Evolutionary conservation across 2,888 invertebrate genomes (phyloP), one percentile per base, ranked within the genome.

Genomic region (Scaptomyza reducta): DNA sequence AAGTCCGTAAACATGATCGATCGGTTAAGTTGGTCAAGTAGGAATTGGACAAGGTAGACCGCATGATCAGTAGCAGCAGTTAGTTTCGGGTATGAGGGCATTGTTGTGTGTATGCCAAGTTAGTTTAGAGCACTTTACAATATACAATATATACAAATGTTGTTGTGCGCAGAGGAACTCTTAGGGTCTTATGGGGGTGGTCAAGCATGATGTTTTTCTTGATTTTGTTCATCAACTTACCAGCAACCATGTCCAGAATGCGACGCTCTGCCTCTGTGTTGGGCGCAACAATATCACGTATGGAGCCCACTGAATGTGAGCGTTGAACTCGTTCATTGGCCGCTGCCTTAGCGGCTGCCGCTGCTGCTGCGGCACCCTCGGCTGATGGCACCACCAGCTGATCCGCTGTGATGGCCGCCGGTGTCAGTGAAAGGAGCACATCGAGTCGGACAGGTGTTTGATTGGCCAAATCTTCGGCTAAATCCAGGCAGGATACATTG

Each of bases 371-470:
- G 7, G 79, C 76, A 13, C 90, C 89, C 42, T 91, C 90, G 58
- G 93, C 93, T 47, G 93, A 93, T 1, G 95, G 95, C 63, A 95
- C 94, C 41, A 96, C 94, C 63, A 96, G 92, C 79, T 96, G 95
- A 88, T 95, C 95, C 50, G 95, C 95, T 81, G 95, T 95, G 14
- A 95, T 93, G 16, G 96, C 95, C 41, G 97, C 93, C n/a, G 97
- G 96, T 65, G 96, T 96, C 73, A 98, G 92, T 7, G 97, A 96
- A 67, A 98, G 93, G 74, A 98, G 93, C 62, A 98, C 93, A 92
- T 98, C 98, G 31, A 98, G 93, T 42, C 97, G 93, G 42, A 97
- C 97, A 0, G 98, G 97, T 2, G 97, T 97, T 92, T 97, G 96
- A 81, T 96, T 97, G 25, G 98, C 97, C 74, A 98, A 91, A 80